These are phyloP conservation scores for Bradypodion ventrale DNA, from an alignment of 2,797 vertebrate genomes.

Conservation along the genomic window DNA sequence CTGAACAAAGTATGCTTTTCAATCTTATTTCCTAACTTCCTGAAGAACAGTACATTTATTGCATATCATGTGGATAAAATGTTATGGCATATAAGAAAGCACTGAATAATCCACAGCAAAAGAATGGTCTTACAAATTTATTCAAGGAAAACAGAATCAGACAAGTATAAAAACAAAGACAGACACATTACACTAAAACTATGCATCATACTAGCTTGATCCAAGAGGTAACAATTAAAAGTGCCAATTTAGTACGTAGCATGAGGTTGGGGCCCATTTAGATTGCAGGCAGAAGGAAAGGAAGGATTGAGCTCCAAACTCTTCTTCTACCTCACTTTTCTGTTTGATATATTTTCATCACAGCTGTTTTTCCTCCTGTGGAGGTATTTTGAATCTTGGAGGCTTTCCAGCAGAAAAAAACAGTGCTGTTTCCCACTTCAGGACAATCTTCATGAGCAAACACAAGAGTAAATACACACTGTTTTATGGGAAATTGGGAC, in stretches of 20 bases:
- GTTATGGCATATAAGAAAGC: not conserved
- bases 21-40: not conserved
- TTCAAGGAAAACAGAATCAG: not conserved
- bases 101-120: not conserved
- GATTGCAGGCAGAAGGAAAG: not conserved
- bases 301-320: not conserved
- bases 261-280: not conserved
- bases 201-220: not conserved
- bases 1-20: not conserved
- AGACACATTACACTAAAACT: not conserved
- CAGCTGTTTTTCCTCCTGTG: conserved; percentile 1
- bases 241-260: not conserved
- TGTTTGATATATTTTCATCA: not conserved
- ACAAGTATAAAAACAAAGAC: not conserved
- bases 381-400: not conserved
- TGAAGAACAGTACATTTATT: not conserved
- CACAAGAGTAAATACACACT: not conserved
- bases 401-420: not conserved
- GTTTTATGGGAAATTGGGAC: not conserved
- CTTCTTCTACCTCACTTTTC: too few species aligned
- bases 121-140: not conserved
- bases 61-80: not conserved
- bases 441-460: not conserved
- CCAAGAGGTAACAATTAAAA: not conserved
- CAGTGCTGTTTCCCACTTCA: not conserved